Base-by-base conservation (phyloP, 2,888 invertebrate genomes). In the Amiota mariae region DNA sequence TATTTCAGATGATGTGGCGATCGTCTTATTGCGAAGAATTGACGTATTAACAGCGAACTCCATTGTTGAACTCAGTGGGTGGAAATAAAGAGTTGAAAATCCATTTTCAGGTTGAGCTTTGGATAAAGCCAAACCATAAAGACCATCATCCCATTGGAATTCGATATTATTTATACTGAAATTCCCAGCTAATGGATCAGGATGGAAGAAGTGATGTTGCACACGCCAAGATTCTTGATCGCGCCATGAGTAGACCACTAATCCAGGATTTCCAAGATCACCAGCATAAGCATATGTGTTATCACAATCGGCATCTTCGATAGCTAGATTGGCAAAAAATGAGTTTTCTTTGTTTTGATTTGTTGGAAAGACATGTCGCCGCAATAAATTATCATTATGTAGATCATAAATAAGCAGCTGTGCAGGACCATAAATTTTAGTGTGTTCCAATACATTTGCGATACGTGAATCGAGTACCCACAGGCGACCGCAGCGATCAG, bases 381-480 rank as follows among this genome's bases (percentile, higher is more conserved):
- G 91, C n/a, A 95, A 80, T 13, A 95, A 88, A 71, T 92, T 92
- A 84, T 96, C 95, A 20, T 92, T 94, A 70, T 92, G 92, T 18
- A 96, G 89, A 83, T 95, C 94, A 85, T 95, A 96, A 59, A 95
- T 91, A 36, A 95, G 90, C 36, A 96, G 89, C 36, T 93, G 92
- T 0, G 94, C 92, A 1, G 93, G 91, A 18, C 92, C 91, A 85
- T 91, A 91, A 0, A 90, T 79, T 72, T 90, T 91, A 63, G 89
- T 91, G 0, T 90, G 91, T 10, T 88, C 90, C 2, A 94, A 86
- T 64, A 93, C 91, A 74, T 94, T 93, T 0, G 93, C 91, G 56
- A 93, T 91, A 0, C 95, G 95, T 1, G 93, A 94, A 86, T 96
- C 96, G 63, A 95, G 87, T 11, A 95, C 94, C 95, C 96, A 96